Evolutionary conservation across 2,113 vertebrate genomes (phyloP).

Genomic region (Triplophysa tibetana): DNA sequence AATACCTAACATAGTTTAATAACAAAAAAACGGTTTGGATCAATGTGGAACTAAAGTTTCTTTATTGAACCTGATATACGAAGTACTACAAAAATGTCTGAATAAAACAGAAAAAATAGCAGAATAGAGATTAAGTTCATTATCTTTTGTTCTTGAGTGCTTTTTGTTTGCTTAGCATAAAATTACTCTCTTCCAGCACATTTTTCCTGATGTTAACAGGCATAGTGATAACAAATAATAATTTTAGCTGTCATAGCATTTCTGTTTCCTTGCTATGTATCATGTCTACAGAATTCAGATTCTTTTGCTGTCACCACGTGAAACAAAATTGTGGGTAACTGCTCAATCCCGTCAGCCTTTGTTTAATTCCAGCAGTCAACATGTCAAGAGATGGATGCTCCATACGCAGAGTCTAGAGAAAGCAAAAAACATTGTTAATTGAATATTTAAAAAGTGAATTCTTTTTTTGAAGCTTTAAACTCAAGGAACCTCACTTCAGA

Average conservation of each 20-base stretch:
- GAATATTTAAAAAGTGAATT: too few species aligned
- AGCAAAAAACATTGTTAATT: too few species aligned
- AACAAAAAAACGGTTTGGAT: too few species aligned
- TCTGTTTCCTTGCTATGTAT: slow-evolving; percentile 19
- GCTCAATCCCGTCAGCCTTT: slow-evolving; percentile 43
- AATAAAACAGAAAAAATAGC: too few species aligned
- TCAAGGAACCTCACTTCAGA: too few species aligned
- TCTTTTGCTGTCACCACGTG: slow-evolving; percentile 40
- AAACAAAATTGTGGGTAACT: slow-evolving; percentile 39
- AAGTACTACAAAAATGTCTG: too few species aligned
- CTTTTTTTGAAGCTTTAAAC: too few species aligned
- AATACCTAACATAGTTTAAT: too few species aligned
- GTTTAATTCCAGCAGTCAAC: slow-evolving; percentile 48
- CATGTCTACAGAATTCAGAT: slow-evolving; percentile 21
- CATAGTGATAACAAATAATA: slow-evolving; percentile 4
- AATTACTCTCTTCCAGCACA: not conserved
- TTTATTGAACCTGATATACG: too few species aligned
- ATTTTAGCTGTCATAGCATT: slow-evolving; percentile 18
- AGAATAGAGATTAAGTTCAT: not conserved
- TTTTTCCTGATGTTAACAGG: slow-evolving; percentile 5
- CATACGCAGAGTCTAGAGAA: not conserved
- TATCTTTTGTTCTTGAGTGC: not conserved
- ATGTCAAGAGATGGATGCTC: slow-evolving; percentile 28
- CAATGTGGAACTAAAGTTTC: too few species aligned
- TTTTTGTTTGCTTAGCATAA: not conserved